Conservation (phyloP, 1,140 invertebrate species). For the Drosophila melanica region DNA sequence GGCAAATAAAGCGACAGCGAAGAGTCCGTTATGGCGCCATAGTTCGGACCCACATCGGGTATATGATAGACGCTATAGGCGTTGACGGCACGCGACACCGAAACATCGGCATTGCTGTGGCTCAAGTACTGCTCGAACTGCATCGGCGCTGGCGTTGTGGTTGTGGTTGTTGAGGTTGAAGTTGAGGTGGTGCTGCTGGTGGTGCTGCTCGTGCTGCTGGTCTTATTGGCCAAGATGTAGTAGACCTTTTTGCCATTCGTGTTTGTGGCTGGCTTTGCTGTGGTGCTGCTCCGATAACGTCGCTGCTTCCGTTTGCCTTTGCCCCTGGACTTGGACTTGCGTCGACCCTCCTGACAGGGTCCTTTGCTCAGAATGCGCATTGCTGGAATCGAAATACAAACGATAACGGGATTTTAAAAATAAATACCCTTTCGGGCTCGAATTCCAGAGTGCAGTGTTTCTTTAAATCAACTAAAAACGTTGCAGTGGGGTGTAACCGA, state of each 20-base stretch:
- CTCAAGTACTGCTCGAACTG: constrained; percentile 31
- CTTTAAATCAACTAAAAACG: too few species aligned
- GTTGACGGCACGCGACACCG: constrained; percentile 44
- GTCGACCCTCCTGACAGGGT: constrained; percentile 22
- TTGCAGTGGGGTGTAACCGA: too few species aligned
- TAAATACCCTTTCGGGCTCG: too few species aligned
- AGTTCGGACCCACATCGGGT: constrained; percentile 59
- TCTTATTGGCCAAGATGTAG: background rate
- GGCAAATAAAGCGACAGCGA: constrained; percentile 59
- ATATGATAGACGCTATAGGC: constrained; percentile 69
- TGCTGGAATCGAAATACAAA: background rate
- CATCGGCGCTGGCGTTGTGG: constrained; percentile 43
- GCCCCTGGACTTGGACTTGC: background rate
- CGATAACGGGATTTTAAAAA: background rate
- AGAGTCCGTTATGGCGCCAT: constrained; percentile 55
- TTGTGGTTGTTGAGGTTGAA: constrained; percentile 5
- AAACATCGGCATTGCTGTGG: constrained; percentile 42
- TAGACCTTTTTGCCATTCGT: background rate
- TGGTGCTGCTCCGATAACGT: background rate
- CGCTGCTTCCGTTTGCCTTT: constrained; percentile 30
- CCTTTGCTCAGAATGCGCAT: constrained; percentile 45
- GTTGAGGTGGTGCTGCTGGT: background rate
- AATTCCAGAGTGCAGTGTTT: too few species aligned
- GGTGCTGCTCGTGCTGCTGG: background rate
- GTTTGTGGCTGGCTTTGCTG: constrained; percentile 3